These are phyloP conservation scores for Zapus hudsonius DNA, from an alignment of 2,113 vertebrate species.

Conservation along the genomic window DNA sequence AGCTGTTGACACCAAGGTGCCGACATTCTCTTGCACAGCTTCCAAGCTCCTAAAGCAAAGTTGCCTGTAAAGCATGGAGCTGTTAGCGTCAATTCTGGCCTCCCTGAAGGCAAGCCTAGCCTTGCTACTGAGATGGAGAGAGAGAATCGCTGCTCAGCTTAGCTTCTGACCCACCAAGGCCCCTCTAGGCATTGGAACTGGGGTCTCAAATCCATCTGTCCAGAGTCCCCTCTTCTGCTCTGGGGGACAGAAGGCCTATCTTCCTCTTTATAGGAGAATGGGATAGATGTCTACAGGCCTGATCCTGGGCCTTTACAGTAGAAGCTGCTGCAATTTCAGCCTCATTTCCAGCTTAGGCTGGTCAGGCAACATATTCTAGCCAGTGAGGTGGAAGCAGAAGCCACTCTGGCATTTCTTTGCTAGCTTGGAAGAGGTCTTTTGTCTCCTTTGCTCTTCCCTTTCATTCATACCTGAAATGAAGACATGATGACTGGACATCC, in stretches of 20 bases:
- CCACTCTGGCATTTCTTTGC: neutral
- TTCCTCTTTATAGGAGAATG: neutral
- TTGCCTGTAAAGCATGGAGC: neutral
- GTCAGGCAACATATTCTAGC: neutral
- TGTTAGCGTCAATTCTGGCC: neutral
- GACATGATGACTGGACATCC: neutral
- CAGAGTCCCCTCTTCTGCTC: neutral
- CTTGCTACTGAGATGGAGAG: neutral
- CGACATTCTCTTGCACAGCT: neutral
- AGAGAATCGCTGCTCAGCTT: neutral
- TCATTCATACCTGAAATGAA: constrained; percentile 8
- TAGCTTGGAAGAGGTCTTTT: neutral
- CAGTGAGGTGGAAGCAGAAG: too few species aligned
- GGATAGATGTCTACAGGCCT: neutral
- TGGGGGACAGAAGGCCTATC: neutral
- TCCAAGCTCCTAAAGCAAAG: neutral
- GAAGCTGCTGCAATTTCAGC: neutral
- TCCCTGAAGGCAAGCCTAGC: neutral
- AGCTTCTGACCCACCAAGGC: neutral
- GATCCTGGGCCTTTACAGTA: neutral
- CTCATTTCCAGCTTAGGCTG: neutral
- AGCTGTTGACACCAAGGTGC: neutral
- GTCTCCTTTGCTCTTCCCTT: neutral
- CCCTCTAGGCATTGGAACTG: neutral
- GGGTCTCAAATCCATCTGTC: neutral